Evolutionary conservation across 2,888 invertebrate species (phyloP).

Genomic region (Brachyptera putata): DNA sequence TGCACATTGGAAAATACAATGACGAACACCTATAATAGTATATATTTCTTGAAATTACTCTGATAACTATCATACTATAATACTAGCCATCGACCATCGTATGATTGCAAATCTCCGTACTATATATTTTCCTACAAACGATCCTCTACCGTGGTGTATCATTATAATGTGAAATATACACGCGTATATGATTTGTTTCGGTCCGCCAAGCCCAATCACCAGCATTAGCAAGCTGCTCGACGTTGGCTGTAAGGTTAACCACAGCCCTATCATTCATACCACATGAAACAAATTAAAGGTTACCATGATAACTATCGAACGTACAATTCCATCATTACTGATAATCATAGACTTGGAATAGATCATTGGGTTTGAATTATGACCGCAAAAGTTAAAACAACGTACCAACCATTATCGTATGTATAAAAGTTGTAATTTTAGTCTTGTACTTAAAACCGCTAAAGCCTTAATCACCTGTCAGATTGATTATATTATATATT

Average conservation of each 20-base stretch:
- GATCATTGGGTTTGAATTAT: constrained; percentile 21
- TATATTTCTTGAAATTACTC: constrained; percentile 15
- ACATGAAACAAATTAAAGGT: constrained; percentile 29
- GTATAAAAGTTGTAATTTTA: constrained; percentile 21
- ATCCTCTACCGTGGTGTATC: constrained; percentile 16
- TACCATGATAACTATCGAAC: constrained; percentile 22
- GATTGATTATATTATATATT: constrained; percentile 23
- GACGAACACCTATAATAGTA: constrained; percentile 10
- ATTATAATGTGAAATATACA: constrained; percentile 21
- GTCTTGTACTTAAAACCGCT: constrained; percentile 18
- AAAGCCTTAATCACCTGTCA: constrained; percentile 21
- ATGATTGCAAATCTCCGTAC: constrained; percentile 19
- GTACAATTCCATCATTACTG: constrained; percentile 31
- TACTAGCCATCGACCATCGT: too few species aligned
- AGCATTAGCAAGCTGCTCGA: constrained; percentile 21
- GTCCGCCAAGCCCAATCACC: constrained; percentile 23
- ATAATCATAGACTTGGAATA: constrained; percentile 26
- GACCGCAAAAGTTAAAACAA: constrained; percentile 23
- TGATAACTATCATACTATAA: constrained; percentile 7
- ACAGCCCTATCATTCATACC: constrained; percentile 17
- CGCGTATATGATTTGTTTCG: constrained; percentile 25
- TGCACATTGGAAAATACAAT: too few species aligned
- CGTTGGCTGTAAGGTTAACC: constrained; percentile 21
- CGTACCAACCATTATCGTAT: constrained; percentile 21
- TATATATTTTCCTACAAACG: constrained; percentile 26